These are phyloP conservation scores for Malacoctenus gilli DNA, from an alignment of 2,797 vertebrate species.

Conservation along the genomic window DNA sequence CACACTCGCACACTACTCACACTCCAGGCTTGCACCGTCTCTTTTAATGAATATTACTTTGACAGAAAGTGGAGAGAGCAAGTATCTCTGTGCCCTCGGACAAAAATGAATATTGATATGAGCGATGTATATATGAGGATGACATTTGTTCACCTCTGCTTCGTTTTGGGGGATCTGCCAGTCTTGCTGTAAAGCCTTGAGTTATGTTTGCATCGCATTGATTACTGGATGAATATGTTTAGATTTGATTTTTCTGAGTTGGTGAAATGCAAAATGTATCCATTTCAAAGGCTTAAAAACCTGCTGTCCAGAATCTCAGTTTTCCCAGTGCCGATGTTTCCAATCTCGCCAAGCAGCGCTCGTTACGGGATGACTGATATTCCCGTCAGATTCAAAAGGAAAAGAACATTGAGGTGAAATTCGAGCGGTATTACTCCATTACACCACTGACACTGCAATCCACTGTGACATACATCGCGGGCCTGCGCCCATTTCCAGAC, in stretches of 20 bases:
- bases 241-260: conserved; percentile 20
- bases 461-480: conserved; percentile 42
- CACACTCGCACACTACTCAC: conserved; percentile 31
- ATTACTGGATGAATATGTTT: no score
- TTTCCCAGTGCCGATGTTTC: conserved; percentile 7
- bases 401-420: conserved; percentile 45
- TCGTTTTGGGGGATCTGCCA: conserved; percentile 30
- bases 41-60: conserved; percentile 63
- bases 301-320: conserved; percentile 12
- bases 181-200: conserved; percentile 28
- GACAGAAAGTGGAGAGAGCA: conserved; percentile 52
- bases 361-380: conserved; percentile 38
- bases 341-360: conserved; percentile 42
- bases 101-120: conserved; percentile 59
- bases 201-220: conserved; percentile 17
- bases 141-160: conserved; percentile 53
- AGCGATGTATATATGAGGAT: conserved; percentile 54
- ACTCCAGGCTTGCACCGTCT: conserved; percentile 31
- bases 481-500: conserved; percentile 37
- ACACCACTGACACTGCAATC: conserved; percentile 49
- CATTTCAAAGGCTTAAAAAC: conserved; percentile 15
- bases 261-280: conserved; percentile 31
- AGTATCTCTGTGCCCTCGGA: conserved; percentile 52
- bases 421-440: conserved; percentile 50
- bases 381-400: conserved; percentile 26